A percentile compares a stretch with the other conserved stretches of the same genome.
Conservation (phyloP, 1,140 invertebrate genomes). For the Prorops nasuta region DNA sequence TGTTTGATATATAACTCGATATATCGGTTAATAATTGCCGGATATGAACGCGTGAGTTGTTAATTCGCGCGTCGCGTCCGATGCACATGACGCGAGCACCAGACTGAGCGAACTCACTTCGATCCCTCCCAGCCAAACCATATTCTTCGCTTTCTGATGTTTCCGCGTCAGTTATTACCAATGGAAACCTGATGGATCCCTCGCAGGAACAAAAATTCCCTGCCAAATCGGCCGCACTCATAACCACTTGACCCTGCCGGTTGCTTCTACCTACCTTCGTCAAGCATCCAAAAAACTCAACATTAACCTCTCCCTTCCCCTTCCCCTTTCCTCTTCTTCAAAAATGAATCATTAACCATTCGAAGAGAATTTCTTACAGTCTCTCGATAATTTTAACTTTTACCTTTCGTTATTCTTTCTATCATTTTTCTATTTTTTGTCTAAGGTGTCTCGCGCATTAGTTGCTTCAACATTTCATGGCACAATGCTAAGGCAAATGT, state of each 20-base stretch:
- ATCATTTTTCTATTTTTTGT: no score
- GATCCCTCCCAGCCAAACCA: slow-evolving; percentile 6
- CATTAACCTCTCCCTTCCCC: no score
- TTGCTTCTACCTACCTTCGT: no score
- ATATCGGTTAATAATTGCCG: slow-evolving; percentile 52
- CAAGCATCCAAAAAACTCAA: no score
- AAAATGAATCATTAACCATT: no score
- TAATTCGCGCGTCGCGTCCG: slow-evolving; percentile 43
- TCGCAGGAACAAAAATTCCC: slow-evolving; percentile 21
- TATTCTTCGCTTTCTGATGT: slow-evolving; percentile 25
- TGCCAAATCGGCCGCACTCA: slow-evolving; percentile 22
- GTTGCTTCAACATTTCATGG: no score
- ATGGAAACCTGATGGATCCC: slow-evolving; percentile 12
- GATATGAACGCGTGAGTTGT: slow-evolving; percentile 52
- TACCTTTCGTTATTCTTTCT: no score
- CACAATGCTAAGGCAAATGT: no score
- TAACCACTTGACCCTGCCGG: slow-evolving; percentile 18
- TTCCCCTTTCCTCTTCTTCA: no score
- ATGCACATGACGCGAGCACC: slow-evolving; percentile 33
- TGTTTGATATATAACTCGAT: slow-evolving; percentile 50
- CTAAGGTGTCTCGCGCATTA: no score
- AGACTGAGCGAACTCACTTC: slow-evolving; percentile 1
- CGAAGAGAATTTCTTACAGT: no score
- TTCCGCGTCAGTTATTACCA: slow-evolving; percentile 31
- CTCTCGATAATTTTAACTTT: no score